Conservation (phyloP, 2,113 vertebrate species). For the Pitta sordida region DNA sequence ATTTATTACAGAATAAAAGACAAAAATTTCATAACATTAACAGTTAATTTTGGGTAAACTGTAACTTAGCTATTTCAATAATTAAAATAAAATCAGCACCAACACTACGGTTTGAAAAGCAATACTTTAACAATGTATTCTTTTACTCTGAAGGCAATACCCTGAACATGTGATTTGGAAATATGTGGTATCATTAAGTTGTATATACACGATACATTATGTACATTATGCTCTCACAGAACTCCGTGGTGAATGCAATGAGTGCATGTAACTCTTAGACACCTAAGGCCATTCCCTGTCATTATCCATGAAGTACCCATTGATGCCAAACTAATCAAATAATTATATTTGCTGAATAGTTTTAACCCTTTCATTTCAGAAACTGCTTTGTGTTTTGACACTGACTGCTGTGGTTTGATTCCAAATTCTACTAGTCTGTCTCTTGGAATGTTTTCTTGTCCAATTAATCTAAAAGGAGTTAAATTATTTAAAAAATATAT, state of each 20-base stretch:
- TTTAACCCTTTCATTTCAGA: neutral
- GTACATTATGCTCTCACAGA: neutral
- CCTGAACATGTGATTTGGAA: neutral
- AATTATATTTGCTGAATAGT: neutral
- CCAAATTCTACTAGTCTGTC: neutral
- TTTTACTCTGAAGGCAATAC: neutral
- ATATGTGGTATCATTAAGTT: neutral
- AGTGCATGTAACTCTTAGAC: neutral
- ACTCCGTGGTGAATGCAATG: neutral
- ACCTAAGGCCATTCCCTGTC: neutral
- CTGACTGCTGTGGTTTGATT: neutral
- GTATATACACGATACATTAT: neutral
- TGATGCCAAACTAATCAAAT: slow-evolving; percentile 13
- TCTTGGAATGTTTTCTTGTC: neutral
- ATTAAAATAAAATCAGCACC: neutral
- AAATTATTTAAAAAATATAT: neutral
- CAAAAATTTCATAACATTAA: neutral
- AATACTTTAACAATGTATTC: neutral
- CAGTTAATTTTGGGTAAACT: neutral
- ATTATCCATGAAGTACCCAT: neutral
- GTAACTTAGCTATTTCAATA: neutral
- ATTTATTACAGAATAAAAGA: neutral
- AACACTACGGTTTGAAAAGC: neutral
- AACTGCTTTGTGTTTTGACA: neutral
- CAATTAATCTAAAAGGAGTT: neutral